These are phyloP conservation scores for Galago senegalensis DNA, from an alignment of 2,797 vertebrate genomes.

Conservation along the genomic window DNA sequence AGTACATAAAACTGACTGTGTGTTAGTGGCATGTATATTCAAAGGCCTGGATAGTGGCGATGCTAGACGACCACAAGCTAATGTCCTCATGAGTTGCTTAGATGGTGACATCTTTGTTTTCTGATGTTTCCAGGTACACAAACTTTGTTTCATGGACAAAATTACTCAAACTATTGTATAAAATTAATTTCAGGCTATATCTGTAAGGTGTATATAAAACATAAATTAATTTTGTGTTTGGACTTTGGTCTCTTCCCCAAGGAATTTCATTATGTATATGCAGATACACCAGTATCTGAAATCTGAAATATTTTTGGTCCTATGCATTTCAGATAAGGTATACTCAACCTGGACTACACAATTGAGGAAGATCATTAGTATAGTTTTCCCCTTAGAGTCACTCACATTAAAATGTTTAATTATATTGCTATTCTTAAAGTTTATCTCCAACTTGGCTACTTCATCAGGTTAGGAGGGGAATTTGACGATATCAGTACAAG, in stretches of 20 bases:
- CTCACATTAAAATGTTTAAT: not conserved
- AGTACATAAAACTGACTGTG: not conserved
- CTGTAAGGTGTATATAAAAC: not conserved
- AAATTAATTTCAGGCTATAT: not conserved
- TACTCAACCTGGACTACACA: not conserved
- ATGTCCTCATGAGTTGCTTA: not conserved
- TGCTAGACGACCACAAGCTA: not conserved
- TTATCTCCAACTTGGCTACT: not conserved
- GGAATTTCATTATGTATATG: not conserved
- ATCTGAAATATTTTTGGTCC: not conserved
- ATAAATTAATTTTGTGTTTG: not conserved
- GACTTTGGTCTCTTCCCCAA: not conserved
- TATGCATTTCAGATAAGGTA: not conserved
- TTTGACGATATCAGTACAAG: not conserved
- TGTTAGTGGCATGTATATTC: not conserved
- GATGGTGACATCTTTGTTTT: not conserved
- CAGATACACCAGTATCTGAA: not conserved
- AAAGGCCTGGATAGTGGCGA: not conserved
- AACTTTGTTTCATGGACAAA: not conserved
- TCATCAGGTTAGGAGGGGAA: not conserved
- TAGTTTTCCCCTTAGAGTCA: conserved; percentile 5
- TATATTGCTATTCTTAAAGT: not conserved
- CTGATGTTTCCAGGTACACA: not conserved
- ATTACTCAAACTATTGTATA: not conserved
- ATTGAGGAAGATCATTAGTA: not conserved